Conservation (phyloP, 1,140 invertebrate genomes). For the Drosophila equinoxialis region DNA sequence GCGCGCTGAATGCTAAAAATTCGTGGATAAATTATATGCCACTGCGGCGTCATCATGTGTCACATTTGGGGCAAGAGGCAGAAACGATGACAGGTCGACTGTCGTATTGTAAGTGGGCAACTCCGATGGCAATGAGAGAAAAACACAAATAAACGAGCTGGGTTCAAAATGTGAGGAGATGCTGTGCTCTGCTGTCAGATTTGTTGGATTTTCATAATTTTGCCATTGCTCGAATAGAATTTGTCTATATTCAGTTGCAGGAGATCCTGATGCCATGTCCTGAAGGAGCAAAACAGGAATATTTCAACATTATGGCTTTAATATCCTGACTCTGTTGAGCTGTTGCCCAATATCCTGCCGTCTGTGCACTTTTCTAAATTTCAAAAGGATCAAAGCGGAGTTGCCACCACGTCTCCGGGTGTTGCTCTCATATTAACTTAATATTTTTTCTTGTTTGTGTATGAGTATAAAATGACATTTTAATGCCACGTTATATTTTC, state of each 20-base stretch:
- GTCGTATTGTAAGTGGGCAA: conserved; percentile 4
- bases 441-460: conserved; percentile 61
- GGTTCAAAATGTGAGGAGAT: conserved; percentile 28
- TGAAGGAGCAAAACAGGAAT: conserved; percentile 21
- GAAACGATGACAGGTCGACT: conserved; percentile 10
- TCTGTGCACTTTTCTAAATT: conserved; percentile 53
- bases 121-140: conserved; percentile 16
- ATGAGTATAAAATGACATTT: conserved; percentile 70
- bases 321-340: conserved; percentile 49
- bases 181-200: conserved; percentile 34
- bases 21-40: conserved; percentile 61
- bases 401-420: not conserved
- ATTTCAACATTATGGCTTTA: conserved; percentile 62
- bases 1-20: conserved; percentile 62
- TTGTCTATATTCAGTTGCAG: conserved; percentile 45
- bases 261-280: not conserved
- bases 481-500: conserved; percentile 76
- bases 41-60: conserved; percentile 53
- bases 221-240: conserved; percentile 37
- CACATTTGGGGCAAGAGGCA: conserved; percentile 22
- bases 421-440: conserved; percentile 56
- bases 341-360: conserved; percentile 55
- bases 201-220: conserved; percentile 50
- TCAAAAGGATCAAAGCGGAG: conserved; percentile 43
- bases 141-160: conserved; percentile 49